phyloP scores from a whole-genome alignment of 1,140 invertebrate species.

The Lineus longissimus region DNA sequence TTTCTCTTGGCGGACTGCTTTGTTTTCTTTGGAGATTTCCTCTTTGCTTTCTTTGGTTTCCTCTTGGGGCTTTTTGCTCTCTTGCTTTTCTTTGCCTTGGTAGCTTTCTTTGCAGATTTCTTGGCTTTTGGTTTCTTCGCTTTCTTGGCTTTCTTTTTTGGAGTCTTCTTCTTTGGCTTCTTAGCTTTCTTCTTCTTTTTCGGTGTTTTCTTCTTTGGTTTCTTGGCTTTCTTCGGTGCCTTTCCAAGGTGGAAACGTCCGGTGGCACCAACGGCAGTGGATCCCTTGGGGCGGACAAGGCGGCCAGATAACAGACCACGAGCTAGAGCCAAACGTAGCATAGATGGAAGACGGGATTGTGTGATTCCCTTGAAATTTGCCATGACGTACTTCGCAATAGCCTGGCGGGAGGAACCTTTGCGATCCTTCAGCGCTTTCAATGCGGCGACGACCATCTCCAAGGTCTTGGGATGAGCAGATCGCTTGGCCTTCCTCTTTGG shows the following conservation, averaged over 20 bases:
- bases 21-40: background rate
- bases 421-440: slow-evolving; percentile 30
- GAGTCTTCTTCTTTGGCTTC: slow-evolving; percentile 7
- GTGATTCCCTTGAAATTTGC: slow-evolving; percentile 40
- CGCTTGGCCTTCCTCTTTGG: slow-evolving; percentile 23
- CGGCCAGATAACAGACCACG: slow-evolving; percentile 23
- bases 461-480: slow-evolving; percentile 30
- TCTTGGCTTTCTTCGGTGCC: slow-evolving; percentile 21
- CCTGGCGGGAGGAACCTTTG: slow-evolving; percentile 44
- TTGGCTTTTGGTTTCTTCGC: slow-evolving; percentile 19
- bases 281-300: slow-evolving; percentile 24
- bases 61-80: background rate
- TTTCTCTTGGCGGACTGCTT: background rate
- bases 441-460: slow-evolving; percentile 29
- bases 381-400: slow-evolving; percentile 50
- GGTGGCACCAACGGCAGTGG: slow-evolving; percentile 31
- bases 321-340: slow-evolving; percentile 25
- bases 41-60: background rate
- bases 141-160: slow-evolving; percentile 13
- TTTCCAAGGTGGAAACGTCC: slow-evolving; percentile 36
- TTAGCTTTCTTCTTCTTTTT: slow-evolving; percentile 13
- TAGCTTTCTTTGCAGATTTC: slow-evolving; percentile 12
- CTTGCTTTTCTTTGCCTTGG: slow-evolving; percentile 4
- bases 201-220: slow-evolving; percentile 4
- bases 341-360: slow-evolving; percentile 29